Percentiles rank a stretch among this genome's conserved stretches.
These are phyloP conservation scores for Disparrhopalites patrizii DNA, from an alignment of 2,888 invertebrate species.

Conservation along the genomic window DNA sequence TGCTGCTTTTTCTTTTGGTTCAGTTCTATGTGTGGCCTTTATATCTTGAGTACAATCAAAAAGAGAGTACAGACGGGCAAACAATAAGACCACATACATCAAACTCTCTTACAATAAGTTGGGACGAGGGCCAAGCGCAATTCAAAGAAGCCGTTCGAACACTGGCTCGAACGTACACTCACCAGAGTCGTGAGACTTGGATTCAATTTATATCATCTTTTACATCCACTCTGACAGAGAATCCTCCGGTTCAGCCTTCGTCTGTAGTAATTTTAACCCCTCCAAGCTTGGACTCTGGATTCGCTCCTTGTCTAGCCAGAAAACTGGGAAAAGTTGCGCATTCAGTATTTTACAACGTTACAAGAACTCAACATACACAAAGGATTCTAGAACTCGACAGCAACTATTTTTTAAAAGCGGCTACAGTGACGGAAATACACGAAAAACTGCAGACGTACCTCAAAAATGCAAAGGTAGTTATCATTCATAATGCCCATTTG, in stretches of 20 bases:
- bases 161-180: slow-evolving; percentile 28
- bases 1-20: neutral
- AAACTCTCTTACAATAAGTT: neutral
- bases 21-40: neutral
- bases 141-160: neutral
- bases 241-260: slow-evolving; percentile 40
- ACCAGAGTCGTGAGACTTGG: slow-evolving; percentile 36
- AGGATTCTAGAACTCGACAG: slow-evolving; percentile 17
- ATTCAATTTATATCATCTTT: slow-evolving; percentile 35
- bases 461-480: slow-evolving; percentile 30
- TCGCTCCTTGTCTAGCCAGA: slow-evolving; percentile 35
- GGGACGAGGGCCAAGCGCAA: slow-evolving; percentile 14
- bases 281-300: slow-evolving; percentile 26
- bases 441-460: slow-evolving; percentile 37
- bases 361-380: slow-evolving; percentile 11
- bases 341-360: slow-evolving; percentile 28
- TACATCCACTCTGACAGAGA: slow-evolving; percentile 31
- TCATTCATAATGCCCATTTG: slow-evolving; percentile 36
- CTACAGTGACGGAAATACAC: slow-evolving; percentile 34
- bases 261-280: slow-evolving; percentile 35
- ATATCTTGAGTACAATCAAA: neutral
- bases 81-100: neutral
- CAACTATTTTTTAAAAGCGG: slow-evolving; percentile 15
- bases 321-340: slow-evolving; percentile 24
- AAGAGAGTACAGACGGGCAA: neutral